Conservation (phyloP, 1,140 invertebrate species). For the Apis florea region DNA sequence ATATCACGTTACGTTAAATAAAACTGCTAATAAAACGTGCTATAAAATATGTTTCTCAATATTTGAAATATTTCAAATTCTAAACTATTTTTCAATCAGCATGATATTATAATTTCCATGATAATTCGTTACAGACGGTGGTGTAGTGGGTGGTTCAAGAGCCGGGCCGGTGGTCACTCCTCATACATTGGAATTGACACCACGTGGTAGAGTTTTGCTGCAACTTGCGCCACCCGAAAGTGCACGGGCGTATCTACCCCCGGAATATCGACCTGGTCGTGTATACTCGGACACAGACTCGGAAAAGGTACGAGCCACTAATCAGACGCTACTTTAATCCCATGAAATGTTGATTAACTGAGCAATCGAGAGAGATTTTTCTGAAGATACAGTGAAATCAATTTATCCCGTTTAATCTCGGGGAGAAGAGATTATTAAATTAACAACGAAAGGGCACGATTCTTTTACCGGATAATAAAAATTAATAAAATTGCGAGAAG, state of each 20-base stretch:
- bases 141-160: slow-evolving; percentile 78
- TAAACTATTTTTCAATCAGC: no score
- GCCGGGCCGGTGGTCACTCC: slow-evolving; percentile 81
- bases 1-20: no score
- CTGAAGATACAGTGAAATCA: background rate
- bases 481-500: no score
- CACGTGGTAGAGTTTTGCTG: slow-evolving; percentile 80
- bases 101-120: slow-evolving; percentile 25
- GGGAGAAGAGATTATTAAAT: no score
- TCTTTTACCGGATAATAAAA: no score
- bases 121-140: slow-evolving; percentile 80
- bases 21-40: no score
- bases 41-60: no score
- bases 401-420: no score
- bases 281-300: slow-evolving; percentile 81
- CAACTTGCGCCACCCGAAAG: slow-evolving; percentile 79
- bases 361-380: background rate
- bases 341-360: background rate
- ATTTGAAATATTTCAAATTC: no score
- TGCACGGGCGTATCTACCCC: slow-evolving; percentile 81
- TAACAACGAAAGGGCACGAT: no score
- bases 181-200: slow-evolving; percentile 80
- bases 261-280: slow-evolving; percentile 81
- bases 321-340: background rate
- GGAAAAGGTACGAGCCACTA: slow-evolving; percentile 78